phyloP scores from a whole-genome alignment of 2,888 invertebrate genomes.

The Xanthia togata region DNA sequence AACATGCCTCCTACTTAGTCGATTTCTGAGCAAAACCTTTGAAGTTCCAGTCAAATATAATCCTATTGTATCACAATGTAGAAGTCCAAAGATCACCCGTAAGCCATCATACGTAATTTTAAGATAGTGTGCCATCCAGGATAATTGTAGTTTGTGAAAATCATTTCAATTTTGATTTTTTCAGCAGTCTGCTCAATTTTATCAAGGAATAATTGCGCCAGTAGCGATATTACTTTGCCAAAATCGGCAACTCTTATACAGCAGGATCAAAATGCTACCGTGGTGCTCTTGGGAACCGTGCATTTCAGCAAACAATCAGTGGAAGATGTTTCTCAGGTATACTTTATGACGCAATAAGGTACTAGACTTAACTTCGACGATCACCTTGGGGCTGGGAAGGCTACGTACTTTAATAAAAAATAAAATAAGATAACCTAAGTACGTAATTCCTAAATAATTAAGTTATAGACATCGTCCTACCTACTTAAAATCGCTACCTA shows the following conservation, averaged over 20 bases:
- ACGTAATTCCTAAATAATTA: background rate
- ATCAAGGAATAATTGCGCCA: constrained; percentile 36
- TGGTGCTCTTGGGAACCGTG: constrained; percentile 86
- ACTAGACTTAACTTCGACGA: background rate
- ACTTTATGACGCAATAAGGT: background rate
- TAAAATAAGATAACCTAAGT: background rate
- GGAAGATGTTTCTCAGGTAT: constrained; percentile 84
- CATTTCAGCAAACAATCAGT: constrained; percentile 88
- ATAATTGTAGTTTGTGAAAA: constrained; percentile 11
- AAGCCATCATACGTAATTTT: constrained; percentile 41
- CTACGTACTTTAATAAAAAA: background rate
- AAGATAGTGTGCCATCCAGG: background rate
- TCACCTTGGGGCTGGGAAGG: background rate
- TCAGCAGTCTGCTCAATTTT: constrained; percentile 52
- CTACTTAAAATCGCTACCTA: no score
- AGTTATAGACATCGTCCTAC: background rate
- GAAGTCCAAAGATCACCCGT: constrained; percentile 46
- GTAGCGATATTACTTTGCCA: constrained; percentile 70
- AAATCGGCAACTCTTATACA: constrained; percentile 81
- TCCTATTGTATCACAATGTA: constrained; percentile 39
- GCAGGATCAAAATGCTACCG: constrained; percentile 78
- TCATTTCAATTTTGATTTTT: constrained; percentile 17
- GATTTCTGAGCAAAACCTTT: constrained; percentile 68
- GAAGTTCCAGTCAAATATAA: constrained; percentile 62
- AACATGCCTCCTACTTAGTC: constrained; percentile 74